Evolutionary conservation across 2,888 invertebrate genomes (phyloP).

Genomic region (Portevinia maculata): DNA sequence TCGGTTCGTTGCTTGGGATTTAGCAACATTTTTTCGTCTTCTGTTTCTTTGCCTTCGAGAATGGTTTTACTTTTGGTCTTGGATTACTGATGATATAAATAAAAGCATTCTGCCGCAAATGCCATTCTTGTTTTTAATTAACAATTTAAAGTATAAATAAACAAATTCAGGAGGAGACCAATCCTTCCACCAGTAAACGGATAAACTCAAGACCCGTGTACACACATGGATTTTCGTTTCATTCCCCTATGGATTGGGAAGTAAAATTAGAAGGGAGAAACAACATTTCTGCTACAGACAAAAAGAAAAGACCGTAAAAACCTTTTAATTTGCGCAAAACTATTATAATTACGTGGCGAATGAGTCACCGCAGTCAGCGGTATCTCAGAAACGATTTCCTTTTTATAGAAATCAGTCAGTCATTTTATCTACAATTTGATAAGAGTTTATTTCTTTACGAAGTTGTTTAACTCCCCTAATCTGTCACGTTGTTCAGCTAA

Average conservation of each 20-base stretch:
- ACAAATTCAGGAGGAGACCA: background rate
- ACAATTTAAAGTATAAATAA: constrained; percentile 11
- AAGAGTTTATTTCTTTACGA: constrained; percentile 45
- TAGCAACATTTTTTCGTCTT: background rate
- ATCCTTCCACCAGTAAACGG: background rate
- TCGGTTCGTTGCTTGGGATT: background rate
- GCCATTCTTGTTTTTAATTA: constrained; percentile 15
- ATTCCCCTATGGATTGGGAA: constrained; percentile 4
- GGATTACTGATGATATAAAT: constrained; percentile 9
- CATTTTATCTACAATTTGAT: constrained; percentile 46
- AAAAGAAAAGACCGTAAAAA: background rate
- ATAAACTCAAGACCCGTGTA: too few relatives aligned
- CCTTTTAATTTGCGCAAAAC: background rate
- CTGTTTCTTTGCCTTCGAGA: constrained; percentile 20
- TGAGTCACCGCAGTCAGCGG: background rate
- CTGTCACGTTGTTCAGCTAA: constrained; percentile 51
- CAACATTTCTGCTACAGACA: background rate
- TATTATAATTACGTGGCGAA: background rate
- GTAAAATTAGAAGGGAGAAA: too few relatives aligned
- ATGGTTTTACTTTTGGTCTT: constrained; percentile 20
- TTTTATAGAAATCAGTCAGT: constrained; percentile 30
- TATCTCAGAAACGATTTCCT: background rate
- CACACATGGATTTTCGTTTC: too few relatives aligned
- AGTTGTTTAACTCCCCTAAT: constrained; percentile 43
- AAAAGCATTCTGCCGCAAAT: constrained; percentile 21